Percentiles rank a stretch among this genome's conserved stretches.
Conservation (phyloP, 2,888 invertebrate species). For the Monochamus alternatus region DNA sequence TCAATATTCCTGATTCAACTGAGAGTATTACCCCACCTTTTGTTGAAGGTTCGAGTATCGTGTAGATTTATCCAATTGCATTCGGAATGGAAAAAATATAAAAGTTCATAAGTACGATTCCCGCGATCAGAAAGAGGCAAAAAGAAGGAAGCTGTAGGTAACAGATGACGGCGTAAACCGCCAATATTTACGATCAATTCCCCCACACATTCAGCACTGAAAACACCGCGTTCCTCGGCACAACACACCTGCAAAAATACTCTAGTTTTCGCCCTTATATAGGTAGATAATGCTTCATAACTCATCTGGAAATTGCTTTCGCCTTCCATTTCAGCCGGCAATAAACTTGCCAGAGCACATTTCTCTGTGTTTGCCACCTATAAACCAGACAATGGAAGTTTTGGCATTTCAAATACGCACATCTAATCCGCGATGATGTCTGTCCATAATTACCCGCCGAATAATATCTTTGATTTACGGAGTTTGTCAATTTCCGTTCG, state of each 20-base stretch:
- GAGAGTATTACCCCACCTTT: background rate
- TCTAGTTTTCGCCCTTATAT: conserved; percentile 68
- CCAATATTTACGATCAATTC: conserved; percentile 71
- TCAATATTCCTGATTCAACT: background rate
- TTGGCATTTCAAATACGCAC: conserved; percentile 50
- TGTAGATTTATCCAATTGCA: background rate
- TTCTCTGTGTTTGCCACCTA: conserved; percentile 64
- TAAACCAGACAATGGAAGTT: conserved; percentile 63
- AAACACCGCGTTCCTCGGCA: conserved; percentile 64
- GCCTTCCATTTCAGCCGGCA: conserved; percentile 70
- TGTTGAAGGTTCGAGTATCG: background rate
- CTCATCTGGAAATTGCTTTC: conserved; percentile 70
- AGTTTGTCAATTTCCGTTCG: conserved; percentile 1
- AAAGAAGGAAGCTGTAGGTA: conserved; percentile 63
- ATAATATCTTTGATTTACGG: conserved; percentile 30
- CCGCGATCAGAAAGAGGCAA: conserved; percentile 28
- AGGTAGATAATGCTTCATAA: conserved; percentile 72
- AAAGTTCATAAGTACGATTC: background rate
- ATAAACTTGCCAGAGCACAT: conserved; percentile 69
- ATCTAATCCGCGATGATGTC: conserved; percentile 30
- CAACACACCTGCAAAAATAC: conserved; percentile 71
- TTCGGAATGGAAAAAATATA: background rate
- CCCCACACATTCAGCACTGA: conserved; percentile 63
- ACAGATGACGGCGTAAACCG: conserved; percentile 71
- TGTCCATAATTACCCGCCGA: conserved; percentile 23